Evolutionary conservation across 2,113 vertebrate species (phyloP).

Genomic region (Acrocephalus kingi): DNA sequence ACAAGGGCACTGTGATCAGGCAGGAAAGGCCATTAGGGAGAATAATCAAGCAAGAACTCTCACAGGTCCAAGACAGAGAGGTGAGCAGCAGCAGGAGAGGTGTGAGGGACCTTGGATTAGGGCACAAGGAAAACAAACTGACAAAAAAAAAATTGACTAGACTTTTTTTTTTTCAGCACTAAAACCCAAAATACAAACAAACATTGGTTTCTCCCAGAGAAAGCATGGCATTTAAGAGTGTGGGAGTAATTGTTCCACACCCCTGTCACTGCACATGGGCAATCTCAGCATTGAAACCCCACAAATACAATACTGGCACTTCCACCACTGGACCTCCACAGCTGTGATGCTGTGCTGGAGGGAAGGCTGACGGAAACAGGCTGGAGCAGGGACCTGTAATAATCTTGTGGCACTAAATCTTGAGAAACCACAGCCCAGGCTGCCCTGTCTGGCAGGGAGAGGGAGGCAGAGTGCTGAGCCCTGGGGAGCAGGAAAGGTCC

Average conservation of each 20-base stretch:
- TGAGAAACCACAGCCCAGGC: background rate
- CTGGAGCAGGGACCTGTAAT: background rate
- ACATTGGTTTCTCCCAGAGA: background rate
- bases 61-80: accelerated
- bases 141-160: background rate
- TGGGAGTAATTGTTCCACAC: background rate
- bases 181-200: background rate
- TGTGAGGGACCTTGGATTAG: background rate
- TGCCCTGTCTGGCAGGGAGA: background rate
- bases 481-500: background rate
- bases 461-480: background rate
- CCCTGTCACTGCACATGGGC: background rate
- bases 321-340: background rate
- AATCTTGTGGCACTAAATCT: background rate
- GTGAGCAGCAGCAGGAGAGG: background rate
- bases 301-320: background rate
- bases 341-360: background rate
- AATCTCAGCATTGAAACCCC: background rate
- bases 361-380: background rate
- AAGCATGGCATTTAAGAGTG: accelerated
- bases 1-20: accelerated
- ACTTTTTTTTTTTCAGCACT: background rate
- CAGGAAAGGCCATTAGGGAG: background rate
- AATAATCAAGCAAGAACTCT: background rate
- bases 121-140: background rate